Conservation (phyloP, 2,113 vertebrate species). For the Octodon degus region DNA sequence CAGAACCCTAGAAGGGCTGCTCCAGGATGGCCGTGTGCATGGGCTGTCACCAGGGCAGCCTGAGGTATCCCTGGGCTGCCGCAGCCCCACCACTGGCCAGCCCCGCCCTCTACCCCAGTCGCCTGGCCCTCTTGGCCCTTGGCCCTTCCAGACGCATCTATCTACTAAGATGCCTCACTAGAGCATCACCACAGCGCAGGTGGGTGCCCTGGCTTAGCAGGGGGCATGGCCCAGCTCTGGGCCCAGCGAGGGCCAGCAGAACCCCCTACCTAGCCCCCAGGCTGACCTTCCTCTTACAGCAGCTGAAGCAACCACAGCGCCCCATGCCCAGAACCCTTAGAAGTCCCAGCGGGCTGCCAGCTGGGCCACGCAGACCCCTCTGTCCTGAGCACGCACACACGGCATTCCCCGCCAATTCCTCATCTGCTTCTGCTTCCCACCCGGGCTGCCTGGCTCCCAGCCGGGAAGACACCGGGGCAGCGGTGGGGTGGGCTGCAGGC, state of each 20-base stretch:
- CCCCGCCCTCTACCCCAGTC: fast-evolving
- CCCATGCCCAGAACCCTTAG: background rate
- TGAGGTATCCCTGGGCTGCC: background rate
- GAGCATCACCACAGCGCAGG: background rate
- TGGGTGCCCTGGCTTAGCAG: background rate
- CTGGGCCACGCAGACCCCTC: fast-evolving
- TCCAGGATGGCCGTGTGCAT: fast-evolving
- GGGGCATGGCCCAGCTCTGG: background rate
- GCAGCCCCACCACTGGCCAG: background rate
- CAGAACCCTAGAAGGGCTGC: background rate
- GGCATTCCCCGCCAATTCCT: constrained; percentile 66
- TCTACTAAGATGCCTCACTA: background rate
- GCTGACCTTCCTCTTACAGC: background rate
- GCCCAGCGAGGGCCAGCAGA: no score
- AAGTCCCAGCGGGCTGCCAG: background rate
- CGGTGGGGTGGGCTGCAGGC: background rate
- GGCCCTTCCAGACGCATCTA: no score
- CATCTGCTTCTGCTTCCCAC: constrained; percentile 72
- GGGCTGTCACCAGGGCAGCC: background rate
- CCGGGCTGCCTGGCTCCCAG: constrained; percentile 11
- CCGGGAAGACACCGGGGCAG: background rate
- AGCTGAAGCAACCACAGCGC: background rate
- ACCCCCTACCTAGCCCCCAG: background rate
- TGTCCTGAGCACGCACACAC: background rate
- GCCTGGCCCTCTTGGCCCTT: fast-evolving